These are phyloP conservation scores for Phoenoteleia sp. DNA, from an alignment of 2,888 invertebrate species.

Conservation along the genomic window DNA sequence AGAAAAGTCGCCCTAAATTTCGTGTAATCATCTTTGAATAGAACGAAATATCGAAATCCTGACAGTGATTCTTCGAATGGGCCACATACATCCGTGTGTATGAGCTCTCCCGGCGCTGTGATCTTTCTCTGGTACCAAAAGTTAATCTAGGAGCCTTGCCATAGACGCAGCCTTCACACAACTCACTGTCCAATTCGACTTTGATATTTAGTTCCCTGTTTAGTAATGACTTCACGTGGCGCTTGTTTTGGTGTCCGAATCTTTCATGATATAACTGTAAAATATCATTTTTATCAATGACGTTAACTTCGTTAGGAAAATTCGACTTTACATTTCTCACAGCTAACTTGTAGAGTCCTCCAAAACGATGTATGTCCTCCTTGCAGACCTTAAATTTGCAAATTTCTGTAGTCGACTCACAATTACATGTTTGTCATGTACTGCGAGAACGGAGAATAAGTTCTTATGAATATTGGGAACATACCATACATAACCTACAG, in stretches of 20 bases:
- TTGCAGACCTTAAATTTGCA: too few species aligned
- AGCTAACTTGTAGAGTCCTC: conserved; percentile 73
- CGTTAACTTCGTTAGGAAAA: conserved; percentile 45
- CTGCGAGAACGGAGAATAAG: conserved; percentile 78
- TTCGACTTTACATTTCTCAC: conserved; percentile 72
- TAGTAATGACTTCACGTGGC: conserved; percentile 77
- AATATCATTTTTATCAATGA: conserved; percentile 36
- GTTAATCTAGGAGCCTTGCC: conserved; percentile 78
- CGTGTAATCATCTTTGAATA: conserved; percentile 71
- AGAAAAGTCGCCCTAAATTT: conserved; percentile 62
- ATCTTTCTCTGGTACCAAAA: conserved; percentile 72
- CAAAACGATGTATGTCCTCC: too few species aligned
- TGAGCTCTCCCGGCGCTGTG: conserved; percentile 61
- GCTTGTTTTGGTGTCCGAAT: conserved; percentile 82
- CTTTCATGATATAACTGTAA: conserved; percentile 79
- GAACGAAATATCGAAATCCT: conserved; percentile 64
- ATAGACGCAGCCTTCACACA: conserved; percentile 75
- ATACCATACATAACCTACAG: conserved; percentile 75
- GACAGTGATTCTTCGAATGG: conserved; percentile 64
- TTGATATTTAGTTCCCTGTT: conserved; percentile 74
- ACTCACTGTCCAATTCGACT: conserved; percentile 73
- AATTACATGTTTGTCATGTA: conserved; percentile 73
- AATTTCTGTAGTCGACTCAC: conserved; percentile 67
- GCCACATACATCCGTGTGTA: conserved; percentile 72
- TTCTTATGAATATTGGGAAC: conserved; percentile 78